Conservation (phyloP, 2,797 vertebrate genomes). For the Poecilia picta region DNA sequence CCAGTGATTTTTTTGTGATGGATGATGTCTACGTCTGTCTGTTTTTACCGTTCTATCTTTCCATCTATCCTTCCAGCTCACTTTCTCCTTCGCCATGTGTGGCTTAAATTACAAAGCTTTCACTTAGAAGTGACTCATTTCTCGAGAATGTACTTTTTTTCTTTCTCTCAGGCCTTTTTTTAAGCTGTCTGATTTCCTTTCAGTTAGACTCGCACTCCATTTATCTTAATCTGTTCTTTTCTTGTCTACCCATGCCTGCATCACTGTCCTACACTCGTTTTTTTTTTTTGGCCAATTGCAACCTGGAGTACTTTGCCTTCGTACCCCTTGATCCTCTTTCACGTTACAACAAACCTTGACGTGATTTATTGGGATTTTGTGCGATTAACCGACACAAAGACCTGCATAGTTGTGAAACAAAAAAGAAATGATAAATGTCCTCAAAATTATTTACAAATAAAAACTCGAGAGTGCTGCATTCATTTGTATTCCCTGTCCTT, state of each 20-base stretch:
- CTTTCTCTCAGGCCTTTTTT: slow-evolving; percentile 24
- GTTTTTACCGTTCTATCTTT: slow-evolving; percentile 29
- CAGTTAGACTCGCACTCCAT: slow-evolving; percentile 44
- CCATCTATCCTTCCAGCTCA: slow-evolving; percentile 29
- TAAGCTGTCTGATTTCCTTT: slow-evolving; percentile 50
- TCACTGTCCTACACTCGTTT: slow-evolving; percentile 18
- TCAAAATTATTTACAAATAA: background rate
- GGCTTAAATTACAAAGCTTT: slow-evolving; percentile 80
- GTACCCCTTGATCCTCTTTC: background rate
- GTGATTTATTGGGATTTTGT: background rate
- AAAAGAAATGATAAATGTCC: background rate
- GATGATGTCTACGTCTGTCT: slow-evolving; percentile 49
- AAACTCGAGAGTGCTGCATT: background rate
- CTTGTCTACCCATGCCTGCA: slow-evolving; percentile 31
- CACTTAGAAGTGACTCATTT: slow-evolving; percentile 76
- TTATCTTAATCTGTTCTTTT: slow-evolving; percentile 37
- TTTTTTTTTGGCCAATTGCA: background rate
- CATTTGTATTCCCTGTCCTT: background rate
- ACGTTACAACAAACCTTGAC: background rate
- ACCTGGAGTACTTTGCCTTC: background rate
- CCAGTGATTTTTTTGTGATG: slow-evolving; percentile 34
- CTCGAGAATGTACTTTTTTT: slow-evolving; percentile 67
- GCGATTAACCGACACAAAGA: background rate
- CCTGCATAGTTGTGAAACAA: background rate
- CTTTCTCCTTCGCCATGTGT: slow-evolving; percentile 57